Conservation (phyloP, 2,797 vertebrate genomes). For the Melanotaenia boesemani region DNA sequence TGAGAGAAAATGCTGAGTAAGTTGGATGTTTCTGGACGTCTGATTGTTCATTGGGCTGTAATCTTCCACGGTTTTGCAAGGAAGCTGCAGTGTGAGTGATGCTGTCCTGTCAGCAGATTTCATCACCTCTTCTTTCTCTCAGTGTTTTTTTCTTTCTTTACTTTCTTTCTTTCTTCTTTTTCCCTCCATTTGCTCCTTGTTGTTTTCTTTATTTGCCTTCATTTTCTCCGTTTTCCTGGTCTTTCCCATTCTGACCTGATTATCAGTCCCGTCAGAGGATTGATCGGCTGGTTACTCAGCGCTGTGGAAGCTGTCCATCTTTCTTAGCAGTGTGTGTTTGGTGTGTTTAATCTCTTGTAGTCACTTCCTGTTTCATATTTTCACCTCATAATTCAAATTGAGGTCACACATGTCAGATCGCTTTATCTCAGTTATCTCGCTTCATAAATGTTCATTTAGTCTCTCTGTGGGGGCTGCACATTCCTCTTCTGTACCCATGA, state of each 20-base stretch:
- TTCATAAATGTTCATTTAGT: constrained; percentile 13
- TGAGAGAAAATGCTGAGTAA: neutral
- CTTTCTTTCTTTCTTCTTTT: neutral
- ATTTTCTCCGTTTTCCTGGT: neutral
- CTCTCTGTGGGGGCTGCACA: constrained; percentile 25
- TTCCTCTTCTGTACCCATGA: constrained; percentile 29
- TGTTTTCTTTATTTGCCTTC: neutral
- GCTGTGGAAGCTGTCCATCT: neutral
- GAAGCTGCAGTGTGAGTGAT: neutral
- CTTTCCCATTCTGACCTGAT: constrained; percentile 6
- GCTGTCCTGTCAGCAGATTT: constrained; percentile 8
- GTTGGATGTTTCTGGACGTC: neutral
- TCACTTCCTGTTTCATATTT: neutral
- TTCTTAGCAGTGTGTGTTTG: neutral
- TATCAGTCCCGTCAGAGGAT: neutral
- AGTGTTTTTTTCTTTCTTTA: neutral
- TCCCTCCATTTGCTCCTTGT: too few species aligned
- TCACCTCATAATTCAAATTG: constrained; percentile 17
- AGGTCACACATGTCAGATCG: constrained; percentile 20
- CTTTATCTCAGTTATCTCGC: constrained; percentile 27
- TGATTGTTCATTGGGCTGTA: neutral
- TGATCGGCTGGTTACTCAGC: neutral
- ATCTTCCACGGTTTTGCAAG: neutral
- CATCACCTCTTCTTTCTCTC: neutral
- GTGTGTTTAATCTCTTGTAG: neutral